Evolutionary conservation across 2,797 vertebrate species (phyloP).

Genomic region (Philypnodon macrostomus): DNA sequence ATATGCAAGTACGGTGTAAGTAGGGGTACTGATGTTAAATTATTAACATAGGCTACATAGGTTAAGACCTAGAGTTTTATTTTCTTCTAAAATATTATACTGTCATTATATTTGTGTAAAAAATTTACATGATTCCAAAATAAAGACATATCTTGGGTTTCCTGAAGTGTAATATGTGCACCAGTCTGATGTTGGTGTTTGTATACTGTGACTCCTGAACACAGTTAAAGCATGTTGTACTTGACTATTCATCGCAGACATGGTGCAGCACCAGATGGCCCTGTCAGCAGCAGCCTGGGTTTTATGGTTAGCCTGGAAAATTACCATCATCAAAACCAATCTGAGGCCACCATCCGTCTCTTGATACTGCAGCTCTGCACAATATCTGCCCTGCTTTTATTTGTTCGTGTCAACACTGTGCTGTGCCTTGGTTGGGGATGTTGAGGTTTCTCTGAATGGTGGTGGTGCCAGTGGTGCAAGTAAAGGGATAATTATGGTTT

Average conservation of each 20-base stretch:
- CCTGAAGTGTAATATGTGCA: not conserved
- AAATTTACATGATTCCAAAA: too few relatives aligned
- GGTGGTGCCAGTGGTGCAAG: conserved; percentile 33
- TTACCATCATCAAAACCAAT: conserved; percentile 54
- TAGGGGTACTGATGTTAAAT: too few relatives aligned
- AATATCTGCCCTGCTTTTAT: conserved; percentile 25
- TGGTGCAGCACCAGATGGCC: conserved; percentile 56
- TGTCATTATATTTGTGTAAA: too few relatives aligned
- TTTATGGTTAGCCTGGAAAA: conserved; percentile 62
- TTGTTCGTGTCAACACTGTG: conserved; percentile 32
- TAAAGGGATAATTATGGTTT: conserved; percentile 58
- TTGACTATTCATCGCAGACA: conserved; percentile 34
- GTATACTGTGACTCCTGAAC: conserved; percentile 19
- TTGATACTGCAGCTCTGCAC: conserved; percentile 31
- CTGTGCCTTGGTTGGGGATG: conserved; percentile 43
- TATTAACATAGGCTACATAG: too few relatives aligned
- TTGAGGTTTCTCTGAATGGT: conserved; percentile 49
- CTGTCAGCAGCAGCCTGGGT: conserved; percentile 48
- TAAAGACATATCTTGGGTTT: too few relatives aligned
- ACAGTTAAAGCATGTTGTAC: conserved; percentile 31
- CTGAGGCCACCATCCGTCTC: conserved; percentile 30
- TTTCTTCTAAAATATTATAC: too few relatives aligned
- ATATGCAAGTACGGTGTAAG: too few relatives aligned
- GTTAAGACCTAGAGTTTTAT: too few relatives aligned
- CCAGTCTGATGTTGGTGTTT: conserved; percentile 1